Evolutionary conservation across 1,140 invertebrate genomes (phyloP).

Genomic region (Formica exsecta): DNA sequence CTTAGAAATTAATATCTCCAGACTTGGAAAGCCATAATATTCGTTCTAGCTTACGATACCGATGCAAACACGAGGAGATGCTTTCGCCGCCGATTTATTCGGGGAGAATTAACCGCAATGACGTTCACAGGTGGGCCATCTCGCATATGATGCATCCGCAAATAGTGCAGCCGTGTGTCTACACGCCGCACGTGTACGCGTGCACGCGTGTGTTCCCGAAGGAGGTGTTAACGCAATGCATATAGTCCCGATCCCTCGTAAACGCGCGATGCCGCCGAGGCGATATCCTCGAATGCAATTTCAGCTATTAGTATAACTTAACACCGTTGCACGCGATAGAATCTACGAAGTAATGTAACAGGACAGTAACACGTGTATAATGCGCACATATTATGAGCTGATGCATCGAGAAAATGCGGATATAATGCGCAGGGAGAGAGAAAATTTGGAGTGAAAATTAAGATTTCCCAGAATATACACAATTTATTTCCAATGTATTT

Average conservation of each 20-base stretch:
- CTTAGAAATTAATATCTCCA: background rate
- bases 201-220: slow-evolving; percentile 48
- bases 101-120: slow-evolving; percentile 49
- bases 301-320: slow-evolving; percentile 65
- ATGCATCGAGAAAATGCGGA: background rate
- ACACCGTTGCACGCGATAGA: slow-evolving; percentile 7
- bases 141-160: slow-evolving; percentile 32
- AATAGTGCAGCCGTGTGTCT: slow-evolving; percentile 56
- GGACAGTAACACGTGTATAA: slow-evolving; percentile 1
- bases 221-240: slow-evolving; percentile 55
- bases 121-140: slow-evolving; percentile 64
- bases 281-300: slow-evolving; percentile 57
- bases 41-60: background rate
- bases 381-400: background rate
- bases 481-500: background rate
- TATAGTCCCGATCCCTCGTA: slow-evolving; percentile 27
- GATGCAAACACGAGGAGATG: background rate
- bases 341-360: slow-evolving; percentile 13
- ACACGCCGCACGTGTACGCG: slow-evolving; percentile 43
- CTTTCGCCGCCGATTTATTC: slow-evolving; percentile 45
- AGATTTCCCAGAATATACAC: background rate
- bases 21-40: background rate
- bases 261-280: slow-evolving; percentile 1
- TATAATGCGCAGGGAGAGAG: background rate
- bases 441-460: background rate